phyloP scores from a whole-genome alignment of 2,797 vertebrate species.

The Melanotaenia trifasciata region DNA sequence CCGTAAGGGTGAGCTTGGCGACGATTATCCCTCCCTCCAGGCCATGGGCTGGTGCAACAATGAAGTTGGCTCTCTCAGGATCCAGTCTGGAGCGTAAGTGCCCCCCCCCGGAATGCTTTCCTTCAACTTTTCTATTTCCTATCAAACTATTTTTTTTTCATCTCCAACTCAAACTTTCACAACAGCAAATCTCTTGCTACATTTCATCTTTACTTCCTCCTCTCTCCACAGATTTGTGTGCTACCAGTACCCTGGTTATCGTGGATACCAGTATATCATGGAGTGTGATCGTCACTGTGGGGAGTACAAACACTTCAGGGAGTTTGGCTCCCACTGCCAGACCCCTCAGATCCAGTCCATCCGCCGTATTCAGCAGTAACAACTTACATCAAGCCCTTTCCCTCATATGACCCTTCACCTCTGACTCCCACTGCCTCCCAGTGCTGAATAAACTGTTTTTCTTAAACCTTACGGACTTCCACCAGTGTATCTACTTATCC shows the following conservation, averaged over 20 bases:
- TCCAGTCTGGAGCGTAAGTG: conserved; percentile 93
- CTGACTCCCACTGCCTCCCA: conserved; percentile 57
- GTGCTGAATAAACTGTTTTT: conserved; percentile 87
- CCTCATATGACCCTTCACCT: conserved; percentile 60
- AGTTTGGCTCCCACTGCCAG: conserved; percentile 93
- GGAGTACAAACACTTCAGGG: conserved; percentile 92
- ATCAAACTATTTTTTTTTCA: too few relatives aligned
- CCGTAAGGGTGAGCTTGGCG: conserved; percentile 90
- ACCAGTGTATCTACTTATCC: conserved; percentile 55
- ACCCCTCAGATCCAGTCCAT: conserved; percentile 95
- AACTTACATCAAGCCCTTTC: conserved; percentile 19
- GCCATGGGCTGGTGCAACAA: conserved; percentile 95
- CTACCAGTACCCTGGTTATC: conserved; percentile 94
- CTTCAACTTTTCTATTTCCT: conserved; percentile 1
- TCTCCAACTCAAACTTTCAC: conserved; percentile 24
- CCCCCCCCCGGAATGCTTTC: neutral
- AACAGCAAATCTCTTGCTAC: conserved; percentile 21
- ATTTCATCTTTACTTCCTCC: conserved; percentile 14
- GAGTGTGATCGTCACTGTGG: conserved; percentile 92
- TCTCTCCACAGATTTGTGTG: conserved; percentile 88
- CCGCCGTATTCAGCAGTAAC: conserved; percentile 94
- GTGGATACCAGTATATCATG: conserved; percentile 94
- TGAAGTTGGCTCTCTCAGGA: conserved; percentile 90
- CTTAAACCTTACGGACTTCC: conserved; percentile 78
- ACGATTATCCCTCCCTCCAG: conserved; percentile 91